Conservation (phyloP, 2,113 vertebrate species). For the Mesitornis unicolor region DNA sequence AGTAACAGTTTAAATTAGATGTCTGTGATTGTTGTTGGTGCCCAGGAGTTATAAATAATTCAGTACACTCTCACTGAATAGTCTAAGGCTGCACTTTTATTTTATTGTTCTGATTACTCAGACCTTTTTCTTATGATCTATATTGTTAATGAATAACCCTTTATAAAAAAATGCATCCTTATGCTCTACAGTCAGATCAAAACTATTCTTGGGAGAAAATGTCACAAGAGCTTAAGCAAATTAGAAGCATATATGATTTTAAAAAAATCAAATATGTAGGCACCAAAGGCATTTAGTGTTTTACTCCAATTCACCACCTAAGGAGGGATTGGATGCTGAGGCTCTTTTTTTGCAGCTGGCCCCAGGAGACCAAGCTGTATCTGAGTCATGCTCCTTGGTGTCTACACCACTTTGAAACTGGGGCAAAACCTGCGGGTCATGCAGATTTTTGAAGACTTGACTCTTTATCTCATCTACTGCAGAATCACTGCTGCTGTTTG, state of each 20-base stretch:
- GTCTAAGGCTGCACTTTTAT: slow-evolving; percentile 21
- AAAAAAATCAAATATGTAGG: too few relatives aligned
- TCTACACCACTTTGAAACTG: background rate
- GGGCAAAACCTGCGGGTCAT: background rate
- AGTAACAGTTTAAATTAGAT: slow-evolving; percentile 58
- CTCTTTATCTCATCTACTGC: background rate
- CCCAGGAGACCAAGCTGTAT: background rate
- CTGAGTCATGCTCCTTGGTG: background rate
- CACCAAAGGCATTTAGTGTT: slow-evolving; percentile 1
- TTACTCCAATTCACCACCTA: background rate
- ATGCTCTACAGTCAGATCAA: background rate
- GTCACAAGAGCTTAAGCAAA: background rate
- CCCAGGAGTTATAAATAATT: slow-evolving; percentile 64
- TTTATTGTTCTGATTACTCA: background rate
- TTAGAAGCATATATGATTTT: background rate
- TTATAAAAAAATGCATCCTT: slow-evolving; percentile 1
- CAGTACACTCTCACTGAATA: slow-evolving; percentile 10
- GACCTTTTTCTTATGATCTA: background rate
- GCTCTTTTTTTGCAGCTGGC: background rate
- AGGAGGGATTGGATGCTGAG: background rate
- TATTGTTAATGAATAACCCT: background rate
- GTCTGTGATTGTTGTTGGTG: slow-evolving; percentile 15
- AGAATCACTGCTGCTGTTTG: background rate
- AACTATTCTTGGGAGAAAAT: background rate
- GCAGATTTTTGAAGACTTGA: background rate